Percentiles rank a stretch among this genome's conserved stretches.
Evolutionary conservation across 2,888 invertebrate species (phyloP).

Genomic region (Neria commutata): DNA sequence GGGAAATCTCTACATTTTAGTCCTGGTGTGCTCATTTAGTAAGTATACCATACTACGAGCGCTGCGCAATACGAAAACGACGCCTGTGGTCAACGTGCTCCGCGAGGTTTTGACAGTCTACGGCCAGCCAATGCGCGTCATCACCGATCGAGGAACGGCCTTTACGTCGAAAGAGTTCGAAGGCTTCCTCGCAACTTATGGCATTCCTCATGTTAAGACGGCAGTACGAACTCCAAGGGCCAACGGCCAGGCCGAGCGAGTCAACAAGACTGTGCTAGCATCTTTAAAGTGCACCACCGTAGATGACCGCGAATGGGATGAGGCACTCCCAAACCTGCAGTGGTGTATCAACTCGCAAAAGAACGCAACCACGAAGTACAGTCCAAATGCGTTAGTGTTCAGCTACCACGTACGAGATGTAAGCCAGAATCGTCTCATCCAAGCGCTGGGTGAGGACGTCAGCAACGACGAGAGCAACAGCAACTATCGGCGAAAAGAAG

Average conservation of each 20-base stretch:
- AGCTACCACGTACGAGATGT: conserved; percentile 29
- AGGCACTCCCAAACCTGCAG: conserved; percentile 22
- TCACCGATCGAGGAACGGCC: not conserved
- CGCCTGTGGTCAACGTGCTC: conserved; percentile 21
- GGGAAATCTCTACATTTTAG: conserved; percentile 26
- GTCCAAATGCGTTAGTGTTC: conserved; percentile 30
- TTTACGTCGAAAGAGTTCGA: not conserved
- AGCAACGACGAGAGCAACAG: not conserved
- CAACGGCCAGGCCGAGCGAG: conserved; percentile 16
- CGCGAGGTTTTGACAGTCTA: conserved; percentile 22
- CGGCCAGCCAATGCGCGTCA: conserved; percentile 15
- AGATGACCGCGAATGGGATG: conserved; percentile 26
- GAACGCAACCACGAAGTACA: conserved; percentile 20
- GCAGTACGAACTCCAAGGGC: conserved; percentile 6
- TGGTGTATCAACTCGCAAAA: conserved; percentile 30
- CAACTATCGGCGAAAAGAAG: not conserved
- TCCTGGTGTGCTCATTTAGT: conserved; percentile 26
- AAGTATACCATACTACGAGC: conserved; percentile 32
- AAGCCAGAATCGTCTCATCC: conserved; percentile 19
- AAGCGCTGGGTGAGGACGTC: conserved; percentile 18
- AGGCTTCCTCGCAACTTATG: not conserved
- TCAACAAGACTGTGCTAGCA: conserved; percentile 21
- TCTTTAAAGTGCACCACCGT: conserved; percentile 21
- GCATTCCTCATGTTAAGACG: conserved; percentile 14
- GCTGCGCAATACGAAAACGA: conserved; percentile 27